Evolutionary conservation across 1,140 invertebrate genomes (phyloP), one percentile per base, ranked within the genome.

Genomic region (Drosophila funebris): DNA sequence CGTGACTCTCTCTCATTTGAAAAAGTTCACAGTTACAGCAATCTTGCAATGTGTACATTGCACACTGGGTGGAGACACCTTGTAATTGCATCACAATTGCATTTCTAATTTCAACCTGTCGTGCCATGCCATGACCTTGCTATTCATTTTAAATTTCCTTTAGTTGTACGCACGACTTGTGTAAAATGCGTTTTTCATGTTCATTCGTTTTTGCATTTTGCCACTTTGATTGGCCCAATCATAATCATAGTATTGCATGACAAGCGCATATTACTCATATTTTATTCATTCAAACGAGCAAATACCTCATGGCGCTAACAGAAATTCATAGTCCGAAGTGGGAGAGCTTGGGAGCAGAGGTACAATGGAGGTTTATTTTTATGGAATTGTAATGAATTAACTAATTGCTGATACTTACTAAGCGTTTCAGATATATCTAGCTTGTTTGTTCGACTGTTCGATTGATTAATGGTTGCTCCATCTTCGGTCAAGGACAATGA

Each of bases 221-320:
- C 3, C 52, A 63, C 37, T 58, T 44, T 78, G 24, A 62, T 73
- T 60, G 60, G 48, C 57, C 8, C 31, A 33, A 57, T 20, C 63
- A 63, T 87, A 87, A 87, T 87, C 83, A 68, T 70, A 73, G 52
- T 44, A 87, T 87, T 83, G 83, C 83, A 87, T 87, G 83, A 70
- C 83, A 79, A 89, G 50, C 76, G 72, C 64, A 70, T 76, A 88
- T 83, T 76, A 88, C 39, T 68, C n/a, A n/a, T n/a, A n/a, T n/a
- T n/a, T 68, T 64, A 76, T 78, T 83, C 67, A 83, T 76, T 87
- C 71, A 76, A 78, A 70, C 69, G 74, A 57, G 64, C 57, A 81
- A 77, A 74, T 77, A 63, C 57, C 61, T 57, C 67, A 63, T 54
- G 64, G 37, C 64, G 57, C 27, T 57, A 79, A 73, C 58, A 73